Base-by-base conservation (phyloP, 2,113 vertebrate genomes). In the Brienomyrus brachyistius region DNA sequence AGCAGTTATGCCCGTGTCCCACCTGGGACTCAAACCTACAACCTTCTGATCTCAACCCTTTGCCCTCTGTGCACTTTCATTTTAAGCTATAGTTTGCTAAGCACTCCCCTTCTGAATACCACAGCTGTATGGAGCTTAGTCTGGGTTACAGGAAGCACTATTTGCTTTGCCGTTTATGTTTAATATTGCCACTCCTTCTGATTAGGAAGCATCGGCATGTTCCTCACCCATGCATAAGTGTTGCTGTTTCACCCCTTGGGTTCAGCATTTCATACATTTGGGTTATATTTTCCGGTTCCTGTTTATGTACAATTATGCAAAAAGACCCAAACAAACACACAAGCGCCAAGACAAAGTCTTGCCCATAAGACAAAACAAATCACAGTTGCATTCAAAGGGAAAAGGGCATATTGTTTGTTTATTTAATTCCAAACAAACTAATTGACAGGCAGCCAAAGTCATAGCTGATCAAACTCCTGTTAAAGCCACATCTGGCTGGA, bases 401-500 rank as follows among this genome's bases (percentile, higher is more conserved):
- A 80, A 50, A 23, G 70, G 85, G 77, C 85, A 90, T 86, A 88
- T 90, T 91, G 92, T 89, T 89, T 70, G 87, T 94, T 93, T 91
- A 35, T 82, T 86, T 90, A 88, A 86, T 93, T 92, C 90, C 6
- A 43, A 83, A 48, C 80, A 89, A 85, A 88, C 40, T 40, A 89
- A 93, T 91, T 91, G 93, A 93, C 92, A 93, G 89, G 91, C 93
- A 92, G 94, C 92, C 92, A 94, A 90, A 94, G 92, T 94, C 94
- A 90, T 94, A 94, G 94, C 94, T 93, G 93, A 95, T 95, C 92
- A 94, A 93, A 93, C 91, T 92, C 88, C 52, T 93, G 91, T 95
- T 93, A 94, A 92, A 93, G 91, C 88, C 70, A 90, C 92, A 92
- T 92, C 91, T 95, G 95, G 95, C 94, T 21, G 50, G 40, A 90